phyloP scores from a whole-genome alignment of 2,888 invertebrate species.

The Caenorhabditis doughertyi region DNA sequence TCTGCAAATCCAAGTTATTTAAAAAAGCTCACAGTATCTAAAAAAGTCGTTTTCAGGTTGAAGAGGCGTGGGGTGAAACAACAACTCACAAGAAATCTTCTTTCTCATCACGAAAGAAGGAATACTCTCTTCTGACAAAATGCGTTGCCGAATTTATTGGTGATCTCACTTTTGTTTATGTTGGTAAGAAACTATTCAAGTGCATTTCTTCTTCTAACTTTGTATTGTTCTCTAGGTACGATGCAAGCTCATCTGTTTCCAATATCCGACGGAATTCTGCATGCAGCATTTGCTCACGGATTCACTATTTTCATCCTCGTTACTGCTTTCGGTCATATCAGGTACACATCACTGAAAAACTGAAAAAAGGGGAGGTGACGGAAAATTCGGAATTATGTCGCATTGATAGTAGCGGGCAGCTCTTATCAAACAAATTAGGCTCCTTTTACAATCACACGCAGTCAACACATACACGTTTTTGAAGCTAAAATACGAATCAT shows the following conservation, averaged over 20 bases:
- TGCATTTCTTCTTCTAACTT: neutral
- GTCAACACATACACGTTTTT: slow-evolving; percentile 1
- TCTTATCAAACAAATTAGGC: slow-evolving; percentile 49
- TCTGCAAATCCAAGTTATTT: too few species aligned
- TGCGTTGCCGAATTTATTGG: slow-evolving; percentile 77
- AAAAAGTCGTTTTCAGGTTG: slow-evolving; percentile 53
- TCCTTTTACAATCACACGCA: slow-evolving; percentile 43
- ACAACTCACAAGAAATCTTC: slow-evolving; percentile 32
- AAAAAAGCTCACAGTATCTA: too few species aligned
- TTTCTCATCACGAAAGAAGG: slow-evolving; percentile 44
- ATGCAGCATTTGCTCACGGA: slow-evolving; percentile 78
- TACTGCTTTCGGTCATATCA: slow-evolving; percentile 77
- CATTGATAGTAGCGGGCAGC: slow-evolving; percentile 33
- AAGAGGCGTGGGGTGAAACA: slow-evolving; percentile 55
- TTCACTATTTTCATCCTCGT: slow-evolving; percentile 77
- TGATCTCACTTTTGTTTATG: slow-evolving; percentile 76
- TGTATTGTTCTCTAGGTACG: slow-evolving; percentile 57
- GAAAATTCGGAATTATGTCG: slow-evolving; percentile 43
- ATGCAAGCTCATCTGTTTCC: slow-evolving; percentile 70
- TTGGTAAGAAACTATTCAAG: slow-evolving; percentile 70
- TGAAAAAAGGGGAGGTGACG: slow-evolving; percentile 31
- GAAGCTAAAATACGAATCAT: slow-evolving; percentile 3
- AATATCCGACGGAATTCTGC: slow-evolving; percentile 65
- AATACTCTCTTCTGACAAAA: slow-evolving; percentile 74
- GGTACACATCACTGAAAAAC: slow-evolving; percentile 54